phyloP scores from a whole-genome alignment of 2,888 invertebrate genomes.

The Lasius fuliginosus region DNA sequence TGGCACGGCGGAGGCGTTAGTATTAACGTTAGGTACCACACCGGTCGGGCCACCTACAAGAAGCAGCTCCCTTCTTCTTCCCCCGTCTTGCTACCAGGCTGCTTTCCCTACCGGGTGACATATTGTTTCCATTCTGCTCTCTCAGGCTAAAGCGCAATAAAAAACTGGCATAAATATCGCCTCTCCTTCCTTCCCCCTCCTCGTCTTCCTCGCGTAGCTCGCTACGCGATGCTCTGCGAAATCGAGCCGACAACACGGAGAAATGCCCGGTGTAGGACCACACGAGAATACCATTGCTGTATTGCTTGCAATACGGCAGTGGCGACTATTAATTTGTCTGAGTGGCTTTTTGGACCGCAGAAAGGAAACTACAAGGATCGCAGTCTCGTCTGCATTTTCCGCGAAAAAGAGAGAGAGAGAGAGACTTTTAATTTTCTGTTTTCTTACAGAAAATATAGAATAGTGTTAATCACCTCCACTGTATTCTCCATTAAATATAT shows the following conservation, averaged over 20 bases:
- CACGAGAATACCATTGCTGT: conserved; percentile 52
- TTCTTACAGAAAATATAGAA: conserved; percentile 17
- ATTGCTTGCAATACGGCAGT: conserved; percentile 57
- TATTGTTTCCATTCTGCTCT: conserved; percentile 85
- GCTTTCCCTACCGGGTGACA: conserved; percentile 79
- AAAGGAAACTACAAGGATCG: conserved; percentile 68
- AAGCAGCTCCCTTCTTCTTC: conserved; percentile 73
- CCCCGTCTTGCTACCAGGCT: conserved; percentile 49
- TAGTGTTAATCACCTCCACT: not conserved
- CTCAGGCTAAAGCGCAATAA: conserved; percentile 83
- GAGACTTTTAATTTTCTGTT: conserved; percentile 37
- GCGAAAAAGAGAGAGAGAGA: not conserved
- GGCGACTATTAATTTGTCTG: conserved; percentile 84
- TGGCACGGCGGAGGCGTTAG: conserved; percentile 74
- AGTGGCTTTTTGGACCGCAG: conserved; percentile 83
- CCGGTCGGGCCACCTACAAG: conserved; percentile 80
- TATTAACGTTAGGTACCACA: conserved; percentile 81
- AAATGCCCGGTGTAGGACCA: conserved; percentile 65
- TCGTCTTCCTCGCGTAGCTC: conserved; percentile 65
- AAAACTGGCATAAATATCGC: conserved; percentile 85
- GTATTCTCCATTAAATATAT: not conserved
- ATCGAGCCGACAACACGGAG: conserved; percentile 66
- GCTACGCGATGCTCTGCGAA: conserved; percentile 58
- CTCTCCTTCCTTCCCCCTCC: conserved; percentile 61
- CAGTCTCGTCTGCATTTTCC: not conserved